Evolutionary conservation across 2,797 vertebrate species (phyloP).

Genomic region (Muscicapa comitata): DNA sequence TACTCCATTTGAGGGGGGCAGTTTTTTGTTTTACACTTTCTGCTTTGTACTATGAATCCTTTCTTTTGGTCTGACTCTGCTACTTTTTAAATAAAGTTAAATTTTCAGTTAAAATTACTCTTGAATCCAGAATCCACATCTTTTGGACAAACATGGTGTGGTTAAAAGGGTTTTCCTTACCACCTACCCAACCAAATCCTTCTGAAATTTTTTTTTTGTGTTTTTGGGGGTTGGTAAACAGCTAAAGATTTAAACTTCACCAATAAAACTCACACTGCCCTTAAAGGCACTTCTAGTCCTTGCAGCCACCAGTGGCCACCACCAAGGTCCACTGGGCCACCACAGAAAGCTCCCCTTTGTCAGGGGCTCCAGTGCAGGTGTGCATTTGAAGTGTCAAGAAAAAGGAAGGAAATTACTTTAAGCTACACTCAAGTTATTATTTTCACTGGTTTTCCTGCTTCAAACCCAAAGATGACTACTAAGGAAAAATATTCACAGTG

Average conservation of each 20-base stretch:
- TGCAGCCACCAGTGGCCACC: neutral
- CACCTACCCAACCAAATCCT: neutral
- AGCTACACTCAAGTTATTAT: neutral
- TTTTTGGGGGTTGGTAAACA: neutral
- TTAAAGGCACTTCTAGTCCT: neutral
- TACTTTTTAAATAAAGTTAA: neutral
- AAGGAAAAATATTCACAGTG: neutral
- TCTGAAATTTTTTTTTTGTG: neutral
- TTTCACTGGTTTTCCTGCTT: neutral
- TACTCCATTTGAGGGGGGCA: accelerated
- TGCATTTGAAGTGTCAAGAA: neutral
- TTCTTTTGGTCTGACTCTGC: neutral
- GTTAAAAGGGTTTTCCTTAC: neutral
- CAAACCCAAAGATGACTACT: neutral
- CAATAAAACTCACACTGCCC: neutral
- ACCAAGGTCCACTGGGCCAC: neutral
- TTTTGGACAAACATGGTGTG: neutral
- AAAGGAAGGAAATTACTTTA: neutral
- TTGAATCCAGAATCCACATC: neutral
- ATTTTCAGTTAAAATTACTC: neutral
- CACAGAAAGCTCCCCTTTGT: neutral
- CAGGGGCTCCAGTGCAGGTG: neutral
- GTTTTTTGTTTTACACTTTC: neutral
- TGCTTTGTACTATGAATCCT: neutral
- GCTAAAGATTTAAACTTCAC: neutral